Evolutionary conservation across 2,113 vertebrate species (phyloP), one percentile per base, ranked within the genome.

Genomic region (Spea multiplicata): DNA sequence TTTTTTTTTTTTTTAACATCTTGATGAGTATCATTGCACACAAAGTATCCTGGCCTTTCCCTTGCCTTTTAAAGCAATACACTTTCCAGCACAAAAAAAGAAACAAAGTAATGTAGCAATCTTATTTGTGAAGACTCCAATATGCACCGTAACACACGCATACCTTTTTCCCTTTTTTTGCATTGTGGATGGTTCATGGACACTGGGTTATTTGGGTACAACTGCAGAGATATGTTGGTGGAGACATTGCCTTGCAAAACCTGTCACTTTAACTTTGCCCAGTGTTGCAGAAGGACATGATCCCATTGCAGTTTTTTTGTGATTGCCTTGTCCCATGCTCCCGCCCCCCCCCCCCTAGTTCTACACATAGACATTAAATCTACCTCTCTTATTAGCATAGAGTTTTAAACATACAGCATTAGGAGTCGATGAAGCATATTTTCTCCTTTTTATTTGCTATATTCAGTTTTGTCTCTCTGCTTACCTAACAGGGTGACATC

Each of bases 301-400:
- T 30, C 55, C 10, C 10, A 13, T 13, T 13, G 9, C 61, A 66
- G 48, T 69, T 45, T 65, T 72, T 79, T 79, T 72, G 50, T 66
- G 13, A 17, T 64, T 64, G 8, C 17, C 30, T 30, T 30, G 30
- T 30, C 30, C 30, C 30, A 30, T 30, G 16, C 17, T 64, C 30
- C 61, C 14, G 2, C 12, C 10, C 2, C 1, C 30, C 61, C 14
- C 9, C 12, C 10, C 2, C 1, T 64, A 71, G 59, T 64, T 78
- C 4, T 71, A 78, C 66, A 79, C 61, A 79, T 79, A 73, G 76
- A 73, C 76, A 73, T 80, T 66, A 80, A 80, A 80, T 80, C 77
- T 80, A 80, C 77, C 77, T 80, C 77, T 78, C 12, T 75, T 67
- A 57, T 75, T 65, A 68, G 71, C 50, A 74, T 8, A 53, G 47